A percentile compares a stretch with the other conserved stretches of the same genome.
Conservation (phyloP, 2,888 invertebrate genomes). For the Ennomos quercinarius region DNA sequence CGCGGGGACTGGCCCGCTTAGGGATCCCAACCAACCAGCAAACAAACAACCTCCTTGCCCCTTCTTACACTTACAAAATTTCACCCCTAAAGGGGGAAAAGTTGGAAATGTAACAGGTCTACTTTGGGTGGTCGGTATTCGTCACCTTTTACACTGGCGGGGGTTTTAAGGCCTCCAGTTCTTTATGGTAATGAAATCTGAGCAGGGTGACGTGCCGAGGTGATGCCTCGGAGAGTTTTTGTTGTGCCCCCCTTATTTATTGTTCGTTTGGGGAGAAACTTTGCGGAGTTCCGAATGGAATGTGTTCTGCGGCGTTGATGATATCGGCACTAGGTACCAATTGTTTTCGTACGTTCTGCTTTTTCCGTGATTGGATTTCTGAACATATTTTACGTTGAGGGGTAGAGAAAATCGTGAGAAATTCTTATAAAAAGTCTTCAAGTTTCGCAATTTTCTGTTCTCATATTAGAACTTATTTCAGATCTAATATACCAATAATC, state of each 20-base stretch:
- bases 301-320: slow-evolving; percentile 75
- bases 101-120: slow-evolving; percentile 48
- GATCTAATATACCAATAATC: neutral
- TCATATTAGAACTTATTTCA: neutral
- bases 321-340: slow-evolving; percentile 56
- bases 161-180: slow-evolving; percentile 85
- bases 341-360: slow-evolving; percentile 63
- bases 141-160: slow-evolving; percentile 83
- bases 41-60: slow-evolving; percentile 54
- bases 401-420: slow-evolving; percentile 5
- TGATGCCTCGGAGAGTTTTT: slow-evolving; percentile 83
- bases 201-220: slow-evolving; percentile 84
- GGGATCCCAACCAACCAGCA: slow-evolving; percentile 65
- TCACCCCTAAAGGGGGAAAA: slow-evolving; percentile 37
- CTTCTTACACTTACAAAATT: slow-evolving; percentile 30
- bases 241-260: slow-evolving; percentile 82
- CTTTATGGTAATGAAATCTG: slow-evolving; percentile 86
- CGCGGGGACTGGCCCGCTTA: slow-evolving; percentile 78
- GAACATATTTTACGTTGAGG: slow-evolving; percentile 22
- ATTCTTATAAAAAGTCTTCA: slow-evolving; percentile 3
- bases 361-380: slow-evolving; percentile 50
- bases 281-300: slow-evolving; percentile 74
- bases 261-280: slow-evolving; percentile 79
- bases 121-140: slow-evolving; percentile 64
- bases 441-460: neutral